Conservation (phyloP, 2,888 invertebrate species). For the Apoderus coryli region DNA sequence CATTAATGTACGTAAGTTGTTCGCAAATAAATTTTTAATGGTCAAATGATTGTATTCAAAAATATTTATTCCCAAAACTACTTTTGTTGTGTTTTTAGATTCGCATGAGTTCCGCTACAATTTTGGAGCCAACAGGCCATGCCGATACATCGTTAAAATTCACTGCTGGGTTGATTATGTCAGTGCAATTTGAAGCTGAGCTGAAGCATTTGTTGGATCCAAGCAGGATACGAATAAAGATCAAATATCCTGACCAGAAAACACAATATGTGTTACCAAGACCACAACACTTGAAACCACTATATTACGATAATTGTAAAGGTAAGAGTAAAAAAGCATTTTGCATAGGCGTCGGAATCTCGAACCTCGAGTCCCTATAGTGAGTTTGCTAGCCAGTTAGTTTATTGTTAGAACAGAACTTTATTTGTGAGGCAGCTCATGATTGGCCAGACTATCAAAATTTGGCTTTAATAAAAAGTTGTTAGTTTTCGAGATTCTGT, state of each 20-base stretch:
- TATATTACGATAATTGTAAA: constrained; percentile 38
- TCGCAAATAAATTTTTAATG: constrained; percentile 1
- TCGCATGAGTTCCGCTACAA: constrained; percentile 63
- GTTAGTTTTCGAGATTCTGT: no score
- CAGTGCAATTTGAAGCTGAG: constrained; percentile 77
- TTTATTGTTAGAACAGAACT: no score
- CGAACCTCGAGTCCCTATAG: no score
- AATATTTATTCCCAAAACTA: no score
- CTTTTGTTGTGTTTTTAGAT: constrained; percentile 46
- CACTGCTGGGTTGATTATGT: constrained; percentile 81
- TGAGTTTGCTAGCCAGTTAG: no score
- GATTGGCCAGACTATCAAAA: no score
- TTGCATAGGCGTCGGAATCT: no score
- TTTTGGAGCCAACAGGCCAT: constrained; percentile 73
- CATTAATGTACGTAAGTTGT: constrained; percentile 35
- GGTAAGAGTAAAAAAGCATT: constrained; percentile 20
- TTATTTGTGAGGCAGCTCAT: no score
- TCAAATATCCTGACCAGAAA: constrained; percentile 85
- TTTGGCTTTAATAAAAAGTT: no score
- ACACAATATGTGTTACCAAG: constrained; percentile 71
- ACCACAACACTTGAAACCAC: constrained; percentile 57
- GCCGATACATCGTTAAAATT: constrained; percentile 73
- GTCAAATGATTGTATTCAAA: constrained; percentile 7
- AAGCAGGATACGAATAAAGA: constrained; percentile 61
- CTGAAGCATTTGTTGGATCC: constrained; percentile 65